Percentiles rank a stretch among this genome's conserved stretches.
These are phyloP conservation scores for Noctua janthina DNA, from an alignment of 2,888 invertebrate genomes.

Conservation along the genomic window DNA sequence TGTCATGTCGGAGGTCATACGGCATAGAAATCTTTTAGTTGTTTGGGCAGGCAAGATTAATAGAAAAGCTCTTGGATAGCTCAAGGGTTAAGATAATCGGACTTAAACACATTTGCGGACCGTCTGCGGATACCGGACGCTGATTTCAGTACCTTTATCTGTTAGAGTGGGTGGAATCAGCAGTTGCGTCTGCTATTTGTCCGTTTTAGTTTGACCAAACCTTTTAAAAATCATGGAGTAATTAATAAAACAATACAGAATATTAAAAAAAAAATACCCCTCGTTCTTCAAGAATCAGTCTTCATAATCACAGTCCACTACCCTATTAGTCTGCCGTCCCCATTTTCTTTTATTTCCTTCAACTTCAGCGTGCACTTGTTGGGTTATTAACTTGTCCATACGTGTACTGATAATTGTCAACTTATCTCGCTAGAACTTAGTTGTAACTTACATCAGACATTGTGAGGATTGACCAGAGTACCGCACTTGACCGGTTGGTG, in stretches of 20 bases:
- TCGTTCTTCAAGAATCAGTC: background rate
- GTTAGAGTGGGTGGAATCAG: background rate
- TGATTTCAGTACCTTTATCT: background rate
- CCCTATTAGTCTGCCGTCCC: slow-evolving; percentile 58
- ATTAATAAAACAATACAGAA: background rate
- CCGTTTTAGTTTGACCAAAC: background rate
- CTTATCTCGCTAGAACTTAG: slow-evolving; percentile 58
- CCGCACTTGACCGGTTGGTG: slow-evolving; percentile 6
- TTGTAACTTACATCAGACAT: slow-evolving; percentile 54
- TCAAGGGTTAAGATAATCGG: background rate
- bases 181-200: background rate
- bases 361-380: slow-evolving; percentile 76
- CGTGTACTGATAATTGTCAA: slow-evolving; percentile 50
- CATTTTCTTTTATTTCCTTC: slow-evolving; percentile 66
- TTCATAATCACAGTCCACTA: slow-evolving; percentile 40
- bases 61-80: too few species aligned
- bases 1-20: slow-evolving; percentile 10
- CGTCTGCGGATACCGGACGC: background rate
- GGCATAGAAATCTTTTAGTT: background rate
- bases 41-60: background rate
- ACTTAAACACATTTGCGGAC: background rate
- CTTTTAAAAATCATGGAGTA: too few species aligned
- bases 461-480: slow-evolving; percentile 81
- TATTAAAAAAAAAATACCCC: background rate
- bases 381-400: slow-evolving; percentile 77